These are phyloP conservation scores for Delphinapterus leucas DNA, from an alignment of 2,113 vertebrate genomes.

Conservation along the genomic window DNA sequence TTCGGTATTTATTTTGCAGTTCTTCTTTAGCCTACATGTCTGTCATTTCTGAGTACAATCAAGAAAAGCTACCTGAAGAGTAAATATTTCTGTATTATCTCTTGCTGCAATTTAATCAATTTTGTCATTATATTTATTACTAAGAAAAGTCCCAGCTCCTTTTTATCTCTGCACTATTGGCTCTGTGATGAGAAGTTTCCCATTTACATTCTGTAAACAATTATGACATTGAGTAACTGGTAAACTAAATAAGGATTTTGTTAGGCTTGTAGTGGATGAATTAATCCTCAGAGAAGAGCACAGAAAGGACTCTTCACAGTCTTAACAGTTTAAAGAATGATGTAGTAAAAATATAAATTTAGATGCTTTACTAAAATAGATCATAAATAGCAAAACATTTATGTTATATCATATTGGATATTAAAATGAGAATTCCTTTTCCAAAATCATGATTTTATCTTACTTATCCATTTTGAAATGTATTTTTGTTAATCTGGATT, in stretches of 20 bases:
- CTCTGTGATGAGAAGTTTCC: neutral
- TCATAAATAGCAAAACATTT: neutral
- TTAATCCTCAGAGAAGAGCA: neutral
- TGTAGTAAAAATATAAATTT: neutral
- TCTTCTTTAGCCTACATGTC: neutral
- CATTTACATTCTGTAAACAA: neutral
- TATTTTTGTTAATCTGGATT: neutral
- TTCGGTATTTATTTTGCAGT: neutral
- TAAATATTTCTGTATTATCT: neutral
- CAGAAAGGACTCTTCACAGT: neutral
- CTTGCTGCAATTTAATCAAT: neutral
- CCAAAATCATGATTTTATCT: neutral
- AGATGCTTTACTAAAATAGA: neutral
- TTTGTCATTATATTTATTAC: neutral
- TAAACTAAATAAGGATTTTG: neutral
- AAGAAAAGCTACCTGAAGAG: neutral
- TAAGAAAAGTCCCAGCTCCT: neutral
- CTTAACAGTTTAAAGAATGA: constrained; percentile 12
- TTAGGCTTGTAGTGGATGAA: neutral
- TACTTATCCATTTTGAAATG: neutral
- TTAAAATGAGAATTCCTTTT: neutral
- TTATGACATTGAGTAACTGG: neutral
- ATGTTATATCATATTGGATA: neutral
- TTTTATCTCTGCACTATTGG: neutral
- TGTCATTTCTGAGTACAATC: neutral